A percentile compares a stretch with the other conserved stretches of the same genome.
Conservation (phyloP, 2,797 vertebrate species). For the Paguma larvata region DNA sequence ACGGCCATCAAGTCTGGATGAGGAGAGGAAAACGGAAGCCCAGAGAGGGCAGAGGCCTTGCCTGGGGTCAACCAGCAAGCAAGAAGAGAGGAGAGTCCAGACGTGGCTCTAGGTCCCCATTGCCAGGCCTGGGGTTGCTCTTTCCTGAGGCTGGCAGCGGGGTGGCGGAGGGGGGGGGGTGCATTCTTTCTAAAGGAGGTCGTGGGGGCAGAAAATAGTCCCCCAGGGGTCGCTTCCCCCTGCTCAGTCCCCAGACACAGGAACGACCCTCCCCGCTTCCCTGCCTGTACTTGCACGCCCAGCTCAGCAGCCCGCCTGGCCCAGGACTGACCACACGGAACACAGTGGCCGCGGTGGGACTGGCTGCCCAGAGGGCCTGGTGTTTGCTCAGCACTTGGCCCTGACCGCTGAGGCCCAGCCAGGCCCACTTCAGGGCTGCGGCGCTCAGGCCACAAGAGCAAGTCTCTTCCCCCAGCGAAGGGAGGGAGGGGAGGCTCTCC, state of each 20-base stretch:
- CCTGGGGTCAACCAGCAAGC: not conserved
- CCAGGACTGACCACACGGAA: not conserved
- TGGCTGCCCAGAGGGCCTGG: not conserved
- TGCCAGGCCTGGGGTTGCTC: not conserved
- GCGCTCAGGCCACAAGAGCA: not conserved
- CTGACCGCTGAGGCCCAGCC: not conserved
- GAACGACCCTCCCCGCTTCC: not conserved
- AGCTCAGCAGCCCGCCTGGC: not conserved
- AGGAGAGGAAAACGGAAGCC: not conserved
- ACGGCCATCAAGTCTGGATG: not conserved
- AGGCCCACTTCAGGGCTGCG: not conserved
- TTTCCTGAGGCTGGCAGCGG: not conserved
- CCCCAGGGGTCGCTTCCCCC: not conserved
- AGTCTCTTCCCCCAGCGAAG: not conserved
- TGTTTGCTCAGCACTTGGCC: not conserved
- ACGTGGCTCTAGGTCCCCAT: not conserved
- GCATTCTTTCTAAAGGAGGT: not conserved
- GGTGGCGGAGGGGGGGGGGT: not conserved
- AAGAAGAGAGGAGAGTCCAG: not conserved
- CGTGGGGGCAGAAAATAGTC: not conserved
- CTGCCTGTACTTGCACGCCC: not conserved
- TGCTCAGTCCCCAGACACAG: not conserved
- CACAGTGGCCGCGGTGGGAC: not conserved
- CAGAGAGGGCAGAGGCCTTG: not conserved
- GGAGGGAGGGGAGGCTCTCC: not conserved